phyloP scores from a whole-genome alignment of 1,140 invertebrate species.

The Zaprionus kolodkinae region DNA sequence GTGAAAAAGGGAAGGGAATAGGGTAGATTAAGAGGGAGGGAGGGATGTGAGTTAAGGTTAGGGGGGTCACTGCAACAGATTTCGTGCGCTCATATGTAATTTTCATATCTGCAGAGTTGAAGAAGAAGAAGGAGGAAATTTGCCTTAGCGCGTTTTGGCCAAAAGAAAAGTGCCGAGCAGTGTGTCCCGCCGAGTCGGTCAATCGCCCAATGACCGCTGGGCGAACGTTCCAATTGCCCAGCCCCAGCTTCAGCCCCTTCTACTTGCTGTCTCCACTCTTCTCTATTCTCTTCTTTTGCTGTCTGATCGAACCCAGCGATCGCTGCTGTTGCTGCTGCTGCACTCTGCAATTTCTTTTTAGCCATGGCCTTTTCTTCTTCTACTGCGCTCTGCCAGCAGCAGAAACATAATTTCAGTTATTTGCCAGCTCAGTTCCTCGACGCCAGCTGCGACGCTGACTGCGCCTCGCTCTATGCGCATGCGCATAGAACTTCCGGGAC shows the following conservation, averaged over 20 bases:
- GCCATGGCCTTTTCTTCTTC: slow-evolving; percentile 47
- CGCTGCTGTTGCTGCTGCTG: slow-evolving; percentile 30
- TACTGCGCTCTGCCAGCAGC: slow-evolving; percentile 41
- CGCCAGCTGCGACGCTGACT: slow-evolving; percentile 18
- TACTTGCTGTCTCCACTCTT: slow-evolving; percentile 1
- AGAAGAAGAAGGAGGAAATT: slow-evolving; percentile 44
- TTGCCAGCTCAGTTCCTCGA: slow-evolving; percentile 70
- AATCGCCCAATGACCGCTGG: slow-evolving; percentile 56
- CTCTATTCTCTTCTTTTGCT: neutral
- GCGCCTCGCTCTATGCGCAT: slow-evolving; percentile 63
- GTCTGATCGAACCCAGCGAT: slow-evolving; percentile 47
- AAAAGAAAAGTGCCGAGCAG: slow-evolving; percentile 39
- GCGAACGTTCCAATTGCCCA: slow-evolving; percentile 53
- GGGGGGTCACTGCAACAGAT: slow-evolving; percentile 16
- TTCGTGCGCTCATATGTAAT: slow-evolving; percentile 49
- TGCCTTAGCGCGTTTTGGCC: slow-evolving; percentile 10
- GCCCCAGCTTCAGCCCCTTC: too few species aligned
- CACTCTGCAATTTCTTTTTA: slow-evolving; percentile 49
- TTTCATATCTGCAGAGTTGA: slow-evolving; percentile 47
- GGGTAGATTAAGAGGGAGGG: neutral
- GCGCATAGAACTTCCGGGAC: slow-evolving; percentile 79
- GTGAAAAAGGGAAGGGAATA: neutral
- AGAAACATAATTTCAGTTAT: slow-evolving; percentile 75
- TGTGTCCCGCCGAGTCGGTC: slow-evolving; percentile 37
- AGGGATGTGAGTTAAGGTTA: neutral